These are phyloP conservation scores for Lasioglossum calceatum DNA, from an alignment of 2,888 invertebrate genomes.

Conservation along the genomic window DNA sequence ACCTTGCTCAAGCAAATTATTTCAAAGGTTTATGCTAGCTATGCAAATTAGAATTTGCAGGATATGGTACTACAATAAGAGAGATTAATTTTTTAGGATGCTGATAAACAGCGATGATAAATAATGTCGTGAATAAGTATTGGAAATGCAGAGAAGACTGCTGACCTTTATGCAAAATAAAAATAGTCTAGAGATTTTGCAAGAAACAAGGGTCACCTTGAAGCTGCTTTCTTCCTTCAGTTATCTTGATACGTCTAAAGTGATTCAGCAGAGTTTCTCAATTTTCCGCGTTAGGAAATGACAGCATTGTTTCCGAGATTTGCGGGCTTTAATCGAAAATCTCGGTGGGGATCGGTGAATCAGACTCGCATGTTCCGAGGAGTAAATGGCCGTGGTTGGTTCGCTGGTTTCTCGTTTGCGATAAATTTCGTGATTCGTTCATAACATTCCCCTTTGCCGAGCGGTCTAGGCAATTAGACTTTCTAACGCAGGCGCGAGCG, in stretches of 20 bases:
- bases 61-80: background rate
- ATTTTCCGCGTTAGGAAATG: background rate
- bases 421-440: slow-evolving; percentile 60
- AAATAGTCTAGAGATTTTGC: background rate
- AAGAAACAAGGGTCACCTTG: background rate
- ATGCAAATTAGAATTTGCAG: background rate
- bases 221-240: background rate
- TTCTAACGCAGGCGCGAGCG: slow-evolving; percentile 39
- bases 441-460: slow-evolving; percentile 38
- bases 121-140: background rate
- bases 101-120: background rate
- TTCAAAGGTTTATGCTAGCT: background rate
- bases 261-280: background rate
- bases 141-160: background rate
- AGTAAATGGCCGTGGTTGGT: background rate
- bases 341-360: slow-evolving; percentile 8
- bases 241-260: background rate
- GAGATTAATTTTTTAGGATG: background rate
- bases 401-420: slow-evolving; percentile 27
- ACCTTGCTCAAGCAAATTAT: background rate
- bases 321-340: background rate
- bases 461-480: slow-evolving; percentile 48
- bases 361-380: background rate
- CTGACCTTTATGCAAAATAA: no score
- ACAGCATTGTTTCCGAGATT: background rate